Evolutionary conservation across 2,113 vertebrate genomes (phyloP).

Genomic region (Austrofundulus limnaeus): DNA sequence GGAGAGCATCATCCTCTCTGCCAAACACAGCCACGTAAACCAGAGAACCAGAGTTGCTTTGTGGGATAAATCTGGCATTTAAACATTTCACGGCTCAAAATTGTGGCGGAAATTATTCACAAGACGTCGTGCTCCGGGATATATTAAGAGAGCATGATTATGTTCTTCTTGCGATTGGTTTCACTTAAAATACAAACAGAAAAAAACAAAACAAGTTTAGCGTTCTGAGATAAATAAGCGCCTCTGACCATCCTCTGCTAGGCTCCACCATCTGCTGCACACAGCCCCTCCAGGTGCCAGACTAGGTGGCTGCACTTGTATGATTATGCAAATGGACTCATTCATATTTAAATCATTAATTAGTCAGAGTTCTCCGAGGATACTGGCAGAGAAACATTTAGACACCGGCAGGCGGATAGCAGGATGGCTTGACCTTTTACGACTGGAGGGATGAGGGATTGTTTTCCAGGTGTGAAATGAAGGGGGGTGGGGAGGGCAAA

Average conservation of each 20-base stretch:
- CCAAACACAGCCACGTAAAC: not conserved
- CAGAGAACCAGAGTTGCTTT: not conserved
- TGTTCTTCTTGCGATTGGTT: not conserved
- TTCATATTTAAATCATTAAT: constrained; percentile 73
- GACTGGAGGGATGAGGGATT: constrained; percentile 34
- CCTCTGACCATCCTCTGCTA: constrained; percentile 8
- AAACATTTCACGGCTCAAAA: constrained; percentile 6
- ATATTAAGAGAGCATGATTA: not conserved
- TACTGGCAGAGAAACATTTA: constrained; percentile 46
- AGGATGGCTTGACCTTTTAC: constrained; percentile 70
- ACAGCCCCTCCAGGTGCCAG: constrained; percentile 47
- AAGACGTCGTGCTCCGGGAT: not conserved
- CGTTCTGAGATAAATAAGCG: constrained; percentile 37
- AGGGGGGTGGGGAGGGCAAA: not conserved
- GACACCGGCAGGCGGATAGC: constrained; percentile 35
- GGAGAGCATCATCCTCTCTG: not conserved
- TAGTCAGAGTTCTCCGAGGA: constrained; percentile 49
- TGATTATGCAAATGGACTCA: constrained; percentile 57
- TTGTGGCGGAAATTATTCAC: not conserved
- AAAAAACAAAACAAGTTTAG: not conserved
- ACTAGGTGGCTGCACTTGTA: constrained; percentile 39
- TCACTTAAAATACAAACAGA: constrained; percentile 1
- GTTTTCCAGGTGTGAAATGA: constrained; percentile 47
- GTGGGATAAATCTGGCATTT: not conserved
- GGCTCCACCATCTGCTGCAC: constrained; percentile 57